phyloP scores from a whole-genome alignment of 2,797 vertebrate genomes.

The Dryobates pubescens region DNA sequence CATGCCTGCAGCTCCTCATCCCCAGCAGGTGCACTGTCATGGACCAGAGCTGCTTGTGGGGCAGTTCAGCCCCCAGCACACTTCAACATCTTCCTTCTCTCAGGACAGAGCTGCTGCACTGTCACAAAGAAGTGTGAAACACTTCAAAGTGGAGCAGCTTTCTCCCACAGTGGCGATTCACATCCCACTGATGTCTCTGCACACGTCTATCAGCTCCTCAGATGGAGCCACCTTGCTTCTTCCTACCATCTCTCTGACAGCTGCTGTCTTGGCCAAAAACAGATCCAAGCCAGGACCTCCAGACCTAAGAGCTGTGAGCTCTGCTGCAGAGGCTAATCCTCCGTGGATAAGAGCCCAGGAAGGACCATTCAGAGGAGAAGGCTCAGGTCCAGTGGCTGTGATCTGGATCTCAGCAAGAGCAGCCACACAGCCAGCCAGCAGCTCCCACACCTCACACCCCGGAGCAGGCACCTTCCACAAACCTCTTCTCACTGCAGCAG shows the following conservation, averaged over 20 bases:
- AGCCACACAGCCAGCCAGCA: background rate
- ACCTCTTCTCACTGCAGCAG: fast-evolving
- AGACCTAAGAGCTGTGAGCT: background rate
- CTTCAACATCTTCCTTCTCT: fast-evolving
- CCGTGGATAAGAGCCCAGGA: background rate
- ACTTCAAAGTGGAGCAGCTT: background rate
- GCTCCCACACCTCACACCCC: fast-evolving
- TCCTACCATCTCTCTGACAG: background rate
- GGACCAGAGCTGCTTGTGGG: background rate
- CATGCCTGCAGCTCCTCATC: background rate
- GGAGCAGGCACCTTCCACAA: background rate
- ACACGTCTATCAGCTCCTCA: background rate
- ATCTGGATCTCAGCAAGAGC: background rate
- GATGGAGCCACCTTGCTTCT: background rate
- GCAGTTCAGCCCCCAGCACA: background rate
- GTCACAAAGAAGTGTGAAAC: background rate
- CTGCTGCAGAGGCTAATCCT: background rate
- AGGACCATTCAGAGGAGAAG: background rate
- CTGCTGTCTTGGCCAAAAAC: background rate
- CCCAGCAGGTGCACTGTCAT: fast-evolving
- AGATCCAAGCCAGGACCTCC: background rate
- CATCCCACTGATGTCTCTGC: background rate
- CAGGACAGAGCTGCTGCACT: fast-evolving
- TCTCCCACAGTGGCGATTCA: background rate
- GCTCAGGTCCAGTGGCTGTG: fast-evolving